Conservation (phyloP, 2,113 vertebrate species). For the Deroptyus accipitrinus region DNA sequence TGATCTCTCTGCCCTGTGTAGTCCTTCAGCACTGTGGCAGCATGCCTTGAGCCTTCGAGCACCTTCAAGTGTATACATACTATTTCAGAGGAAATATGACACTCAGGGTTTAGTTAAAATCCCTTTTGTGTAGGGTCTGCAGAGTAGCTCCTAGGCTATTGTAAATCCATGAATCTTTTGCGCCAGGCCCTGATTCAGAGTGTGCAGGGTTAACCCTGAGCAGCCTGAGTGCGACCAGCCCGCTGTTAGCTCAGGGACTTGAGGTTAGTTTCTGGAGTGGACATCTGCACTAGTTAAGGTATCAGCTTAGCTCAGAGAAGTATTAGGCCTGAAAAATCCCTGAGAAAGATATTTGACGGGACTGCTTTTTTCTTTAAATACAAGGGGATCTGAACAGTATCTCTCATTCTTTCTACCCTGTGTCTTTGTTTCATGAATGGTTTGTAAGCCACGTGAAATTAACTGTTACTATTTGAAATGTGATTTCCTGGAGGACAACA, state of each 20-base stretch:
- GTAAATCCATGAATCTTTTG: not conserved
- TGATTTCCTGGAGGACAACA: not conserved
- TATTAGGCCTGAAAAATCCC: not conserved
- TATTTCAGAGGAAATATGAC: not conserved
- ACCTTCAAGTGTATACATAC: too few species aligned
- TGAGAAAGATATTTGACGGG: not conserved
- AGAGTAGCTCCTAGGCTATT: not conserved
- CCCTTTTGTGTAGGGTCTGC: not conserved
- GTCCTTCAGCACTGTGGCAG: not conserved
- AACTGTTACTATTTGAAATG: not conserved
- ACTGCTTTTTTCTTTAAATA: not conserved
- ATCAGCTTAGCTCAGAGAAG: not conserved
- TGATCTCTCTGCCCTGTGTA: not conserved
- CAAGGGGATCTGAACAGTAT: not conserved
- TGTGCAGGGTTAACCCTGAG: not conserved
- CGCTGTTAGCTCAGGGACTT: not conserved
- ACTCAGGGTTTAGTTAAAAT: not conserved
- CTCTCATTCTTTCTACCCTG: not conserved
- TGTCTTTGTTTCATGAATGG: not conserved
- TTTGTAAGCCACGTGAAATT: not conserved
- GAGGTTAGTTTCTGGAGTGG: not conserved
- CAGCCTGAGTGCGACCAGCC: not conserved
- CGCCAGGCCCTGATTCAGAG: not conserved
- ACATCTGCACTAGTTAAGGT: not conserved
- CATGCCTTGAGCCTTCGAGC: not conserved